Conservation (phyloP, 2,888 invertebrate species). For the Ptilodon capucinus region DNA sequence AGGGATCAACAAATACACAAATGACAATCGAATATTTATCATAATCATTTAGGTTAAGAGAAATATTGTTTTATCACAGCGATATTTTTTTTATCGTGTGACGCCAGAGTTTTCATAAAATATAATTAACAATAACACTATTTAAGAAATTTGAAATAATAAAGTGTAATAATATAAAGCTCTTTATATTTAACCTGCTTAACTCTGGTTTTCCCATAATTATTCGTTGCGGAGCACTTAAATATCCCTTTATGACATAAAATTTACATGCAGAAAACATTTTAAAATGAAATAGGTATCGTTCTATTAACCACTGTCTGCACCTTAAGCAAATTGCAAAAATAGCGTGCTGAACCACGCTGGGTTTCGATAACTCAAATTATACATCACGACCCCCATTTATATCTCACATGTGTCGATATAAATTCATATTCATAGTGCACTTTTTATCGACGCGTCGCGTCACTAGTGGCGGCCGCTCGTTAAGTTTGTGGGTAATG, state of each 20-base stretch:
- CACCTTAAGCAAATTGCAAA: slow-evolving; percentile 19
- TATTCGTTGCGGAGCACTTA: neutral
- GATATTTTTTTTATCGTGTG: too few species aligned
- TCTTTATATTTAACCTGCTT: too few species aligned
- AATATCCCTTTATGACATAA: neutral
- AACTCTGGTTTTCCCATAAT: neutral
- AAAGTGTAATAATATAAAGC: too few species aligned
- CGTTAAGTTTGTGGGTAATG: slow-evolving; percentile 56
- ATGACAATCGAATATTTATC: too few species aligned
- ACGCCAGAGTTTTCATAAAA: too few species aligned
- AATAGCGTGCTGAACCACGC: slow-evolving; percentile 38
- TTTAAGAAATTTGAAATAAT: too few species aligned
- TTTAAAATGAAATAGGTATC: neutral
- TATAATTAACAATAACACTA: too few species aligned
- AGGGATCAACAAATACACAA: too few species aligned
- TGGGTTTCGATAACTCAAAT: slow-evolving; percentile 38
- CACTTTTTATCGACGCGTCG: slow-evolving; percentile 38
- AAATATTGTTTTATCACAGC: too few species aligned
- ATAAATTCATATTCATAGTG: slow-evolving; percentile 45
- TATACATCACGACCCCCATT: slow-evolving; percentile 35
- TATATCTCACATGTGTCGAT: slow-evolving; percentile 36
- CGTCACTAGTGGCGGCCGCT: slow-evolving; percentile 48
- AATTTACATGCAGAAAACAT: slow-evolving; percentile 1
- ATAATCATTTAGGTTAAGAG: too few species aligned
- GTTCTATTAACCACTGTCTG: slow-evolving; percentile 1